Percentiles rank a stretch among this genome's conserved stretches.
These are phyloP conservation scores for Chelmon rostratus DNA, from an alignment of 2,797 vertebrate genomes.

Conservation along the genomic window DNA sequence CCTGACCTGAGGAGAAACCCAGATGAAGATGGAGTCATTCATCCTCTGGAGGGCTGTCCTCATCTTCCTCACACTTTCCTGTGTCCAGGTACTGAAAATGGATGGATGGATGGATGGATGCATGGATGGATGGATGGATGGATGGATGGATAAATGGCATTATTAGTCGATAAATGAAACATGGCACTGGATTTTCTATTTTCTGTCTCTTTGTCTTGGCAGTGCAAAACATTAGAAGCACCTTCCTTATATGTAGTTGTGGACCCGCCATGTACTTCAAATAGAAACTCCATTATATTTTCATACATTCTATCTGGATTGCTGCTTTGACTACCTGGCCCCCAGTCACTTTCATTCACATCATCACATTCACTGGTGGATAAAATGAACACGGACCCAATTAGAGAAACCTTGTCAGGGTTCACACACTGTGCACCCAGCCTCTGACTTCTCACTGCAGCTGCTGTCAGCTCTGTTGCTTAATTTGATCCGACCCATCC, in stretches of 20 bases:
- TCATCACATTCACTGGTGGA: conserved; percentile 22
- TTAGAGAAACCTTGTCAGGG: conserved; percentile 24
- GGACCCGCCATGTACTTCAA: not conserved
- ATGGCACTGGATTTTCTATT: not conserved
- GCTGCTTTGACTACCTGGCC: not conserved
- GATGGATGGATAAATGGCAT: not conserved
- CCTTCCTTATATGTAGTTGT: not conserved
- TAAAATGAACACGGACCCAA: conserved; percentile 18
- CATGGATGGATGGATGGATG: not conserved
- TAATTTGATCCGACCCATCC: conserved; percentile 33
- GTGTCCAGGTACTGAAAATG: conserved; percentile 80
- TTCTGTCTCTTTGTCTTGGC: not conserved
- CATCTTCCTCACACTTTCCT: conserved; percentile 70
- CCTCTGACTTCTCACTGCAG: not conserved
- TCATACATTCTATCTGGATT: not conserved
- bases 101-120: conserved; percentile 3
- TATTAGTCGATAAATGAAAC: not conserved
- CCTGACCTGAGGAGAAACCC: conserved; percentile 51
- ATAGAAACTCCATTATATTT: not conserved
- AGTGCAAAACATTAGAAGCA: not conserved
- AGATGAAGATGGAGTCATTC: conserved; percentile 65
- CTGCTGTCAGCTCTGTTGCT: conserved; percentile 14
- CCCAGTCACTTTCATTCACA: not conserved
- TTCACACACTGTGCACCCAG: not conserved
- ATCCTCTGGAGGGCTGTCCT: conserved; percentile 77